Evolutionary conservation across 2,888 invertebrate species (phyloP).

Genomic region (Danaus chrysippus): DNA sequence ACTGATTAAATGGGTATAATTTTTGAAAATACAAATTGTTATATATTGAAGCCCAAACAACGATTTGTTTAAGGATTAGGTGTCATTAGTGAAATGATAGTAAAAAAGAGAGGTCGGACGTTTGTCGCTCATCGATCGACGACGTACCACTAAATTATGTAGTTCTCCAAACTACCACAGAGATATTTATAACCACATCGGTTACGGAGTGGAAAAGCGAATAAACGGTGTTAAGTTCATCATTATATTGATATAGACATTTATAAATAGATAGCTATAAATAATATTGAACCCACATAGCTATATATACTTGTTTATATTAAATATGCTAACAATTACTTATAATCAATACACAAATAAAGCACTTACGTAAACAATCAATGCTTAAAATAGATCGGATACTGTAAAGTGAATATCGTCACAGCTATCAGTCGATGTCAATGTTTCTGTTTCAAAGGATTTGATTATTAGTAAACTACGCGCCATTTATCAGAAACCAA

Average conservation of each 20-base stretch:
- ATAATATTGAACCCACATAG: not conserved
- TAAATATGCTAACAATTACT: not conserved
- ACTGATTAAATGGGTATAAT: not conserved
- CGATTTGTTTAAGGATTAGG: not conserved
- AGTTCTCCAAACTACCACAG: slow-evolving; percentile 45
- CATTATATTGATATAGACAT: slow-evolving; percentile 36
- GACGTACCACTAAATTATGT: slow-evolving; percentile 59
- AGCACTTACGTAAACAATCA: not conserved
- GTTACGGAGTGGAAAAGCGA: slow-evolving; percentile 47
- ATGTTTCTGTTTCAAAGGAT: not conserved
- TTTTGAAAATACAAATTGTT: not conserved
- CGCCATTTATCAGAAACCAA: slow-evolving; percentile 25
- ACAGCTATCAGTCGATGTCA: not conserved
- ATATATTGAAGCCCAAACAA: not conserved
- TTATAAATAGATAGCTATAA: slow-evolving; percentile 12
- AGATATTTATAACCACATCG: slow-evolving; percentile 57
- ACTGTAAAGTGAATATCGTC: not conserved
- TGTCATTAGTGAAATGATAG: slow-evolving; percentile 16
- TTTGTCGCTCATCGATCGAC: slow-evolving; percentile 55
- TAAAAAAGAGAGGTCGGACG: slow-evolving; percentile 30
- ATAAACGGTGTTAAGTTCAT: slow-evolving; percentile 39
- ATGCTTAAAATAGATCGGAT: not conserved
- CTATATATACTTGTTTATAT: not conserved
- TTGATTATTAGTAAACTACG: slow-evolving; percentile 25
- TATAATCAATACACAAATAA: too few relatives aligned